phyloP scores from a whole-genome alignment of 1,140 invertebrate genomes.

The Atta cephalotes region DNA sequence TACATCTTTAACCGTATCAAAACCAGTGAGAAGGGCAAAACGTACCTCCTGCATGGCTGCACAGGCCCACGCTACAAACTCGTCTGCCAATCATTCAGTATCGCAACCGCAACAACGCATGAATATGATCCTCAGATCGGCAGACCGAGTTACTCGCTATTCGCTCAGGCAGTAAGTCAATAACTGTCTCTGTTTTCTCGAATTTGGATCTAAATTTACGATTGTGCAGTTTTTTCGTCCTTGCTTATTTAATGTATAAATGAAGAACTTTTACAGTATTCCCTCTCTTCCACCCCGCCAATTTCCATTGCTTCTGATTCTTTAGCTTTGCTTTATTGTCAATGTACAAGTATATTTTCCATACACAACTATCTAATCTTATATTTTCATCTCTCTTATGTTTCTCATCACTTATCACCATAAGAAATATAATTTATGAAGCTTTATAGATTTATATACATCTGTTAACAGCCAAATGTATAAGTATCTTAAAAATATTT shows the following conservation, averaged over 20 bases:
- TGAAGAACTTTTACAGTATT: slow-evolving; percentile 18
- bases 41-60: slow-evolving; percentile 75
- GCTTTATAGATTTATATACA: not conserved
- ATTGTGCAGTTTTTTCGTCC: slow-evolving; percentile 62
- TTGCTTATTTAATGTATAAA: slow-evolving; percentile 51
- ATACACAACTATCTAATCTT: not conserved
- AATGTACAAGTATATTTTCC: slow-evolving; percentile 15
- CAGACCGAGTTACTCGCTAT: slow-evolving; percentile 83
- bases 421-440: slow-evolving; percentile 11
- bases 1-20: slow-evolving; percentile 74
- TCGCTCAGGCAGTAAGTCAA: slow-evolving; percentile 85
- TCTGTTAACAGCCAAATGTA: not conserved
- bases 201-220: slow-evolving; percentile 61
- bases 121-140: slow-evolving; percentile 84
- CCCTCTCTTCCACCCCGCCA: not conserved
- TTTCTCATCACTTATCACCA: not conserved
- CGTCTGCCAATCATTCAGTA: slow-evolving; percentile 78
- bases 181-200: slow-evolving; percentile 65
- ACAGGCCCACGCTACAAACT: slow-evolving; percentile 77
- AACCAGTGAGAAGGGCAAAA: slow-evolving; percentile 82
- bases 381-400: slow-evolving; percentile 27
- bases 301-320: slow-evolving; percentile 29
- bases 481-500: not conserved
- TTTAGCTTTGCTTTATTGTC: slow-evolving; percentile 44
- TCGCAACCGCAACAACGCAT: slow-evolving; percentile 78